Evolutionary conservation across 2,113 vertebrate genomes (phyloP).

Genomic region (Gymnobelideus leadbeateri): DNA sequence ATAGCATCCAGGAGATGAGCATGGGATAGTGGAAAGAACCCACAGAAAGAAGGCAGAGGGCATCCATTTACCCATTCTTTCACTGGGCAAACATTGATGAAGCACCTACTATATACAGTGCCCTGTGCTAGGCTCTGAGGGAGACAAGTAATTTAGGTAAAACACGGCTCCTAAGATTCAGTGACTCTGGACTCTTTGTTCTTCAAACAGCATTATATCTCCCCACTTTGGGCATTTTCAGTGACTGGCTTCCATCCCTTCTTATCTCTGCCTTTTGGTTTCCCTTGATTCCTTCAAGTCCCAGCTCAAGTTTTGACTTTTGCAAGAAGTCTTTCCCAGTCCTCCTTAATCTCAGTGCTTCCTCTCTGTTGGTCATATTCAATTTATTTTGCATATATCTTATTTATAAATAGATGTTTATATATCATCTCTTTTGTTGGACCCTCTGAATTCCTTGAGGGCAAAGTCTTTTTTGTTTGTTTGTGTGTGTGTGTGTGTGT

Average conservation of each 20-base stretch:
- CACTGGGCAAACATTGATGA: neutral
- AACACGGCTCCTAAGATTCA: neutral
- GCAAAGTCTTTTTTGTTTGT: too few species aligned
- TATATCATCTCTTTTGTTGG: too few species aligned
- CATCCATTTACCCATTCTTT: neutral
- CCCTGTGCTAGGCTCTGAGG: neutral
- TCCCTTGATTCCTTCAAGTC: too few species aligned
- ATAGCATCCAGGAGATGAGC: neutral
- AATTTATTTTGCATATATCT: neutral
- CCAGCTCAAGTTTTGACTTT: neutral
- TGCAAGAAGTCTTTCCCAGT: neutral
- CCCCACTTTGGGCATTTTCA: neutral
- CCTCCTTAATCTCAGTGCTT: neutral
- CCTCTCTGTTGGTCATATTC: neutral
- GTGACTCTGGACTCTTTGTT: neutral
- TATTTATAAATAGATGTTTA: neutral
- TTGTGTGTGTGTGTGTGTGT: too few species aligned
- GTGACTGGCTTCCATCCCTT: neutral
- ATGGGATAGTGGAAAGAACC: neutral
- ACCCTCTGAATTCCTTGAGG: neutral
- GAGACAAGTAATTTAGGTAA: neutral
- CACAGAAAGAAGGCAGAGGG: neutral
- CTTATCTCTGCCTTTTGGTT: neutral
- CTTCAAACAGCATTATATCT: neutral
- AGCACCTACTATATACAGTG: neutral